Evolutionary conservation across 1,140 invertebrate species (phyloP).

Genomic region (Conopomorpha cramerella): DNA sequence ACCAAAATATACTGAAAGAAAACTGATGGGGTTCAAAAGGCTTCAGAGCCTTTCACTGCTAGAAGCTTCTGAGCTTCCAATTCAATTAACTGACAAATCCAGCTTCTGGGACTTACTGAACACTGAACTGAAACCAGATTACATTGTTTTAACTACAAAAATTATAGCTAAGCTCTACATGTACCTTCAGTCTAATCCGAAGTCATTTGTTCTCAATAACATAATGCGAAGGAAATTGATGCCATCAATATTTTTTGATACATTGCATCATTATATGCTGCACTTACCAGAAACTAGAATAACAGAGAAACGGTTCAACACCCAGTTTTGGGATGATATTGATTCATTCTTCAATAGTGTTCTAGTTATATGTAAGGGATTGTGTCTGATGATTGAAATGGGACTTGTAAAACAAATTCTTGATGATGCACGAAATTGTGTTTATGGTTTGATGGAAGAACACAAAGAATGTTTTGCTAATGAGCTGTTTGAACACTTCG

Average conservation of each 20-base stretch:
- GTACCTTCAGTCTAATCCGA: slow-evolving; percentile 24
- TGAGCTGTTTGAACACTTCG: slow-evolving; percentile 21
- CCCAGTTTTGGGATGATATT: slow-evolving; percentile 38
- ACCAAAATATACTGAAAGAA: slow-evolving; percentile 25
- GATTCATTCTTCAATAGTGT: slow-evolving; percentile 31
- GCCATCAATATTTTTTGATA: slow-evolving; percentile 28
- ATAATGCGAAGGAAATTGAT: slow-evolving; percentile 28
- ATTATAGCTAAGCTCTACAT: slow-evolving; percentile 31
- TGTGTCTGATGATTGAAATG: no score
- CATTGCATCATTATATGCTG: slow-evolving; percentile 24
- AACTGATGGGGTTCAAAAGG: slow-evolving; percentile 39
- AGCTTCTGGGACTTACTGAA: slow-evolving; percentile 42
- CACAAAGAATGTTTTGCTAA: slow-evolving; percentile 30
- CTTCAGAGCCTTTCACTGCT: slow-evolving; percentile 26
- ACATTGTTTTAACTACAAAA: slow-evolving; percentile 40
- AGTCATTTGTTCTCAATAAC: slow-evolving; percentile 20
- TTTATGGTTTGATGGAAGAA: slow-evolving; percentile 27
- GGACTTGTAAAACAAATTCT: no score
- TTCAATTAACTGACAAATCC: slow-evolving; percentile 31
- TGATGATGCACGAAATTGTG: no score
- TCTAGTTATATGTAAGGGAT: slow-evolving; percentile 27
- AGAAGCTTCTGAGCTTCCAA: slow-evolving; percentile 20
- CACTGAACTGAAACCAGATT: slow-evolving; percentile 33
- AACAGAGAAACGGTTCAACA: slow-evolving; percentile 37
- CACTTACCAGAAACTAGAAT: slow-evolving; percentile 25